phyloP scores from a whole-genome alignment of 2,113 vertebrate genomes.

The Leucopternis melanops region DNA sequence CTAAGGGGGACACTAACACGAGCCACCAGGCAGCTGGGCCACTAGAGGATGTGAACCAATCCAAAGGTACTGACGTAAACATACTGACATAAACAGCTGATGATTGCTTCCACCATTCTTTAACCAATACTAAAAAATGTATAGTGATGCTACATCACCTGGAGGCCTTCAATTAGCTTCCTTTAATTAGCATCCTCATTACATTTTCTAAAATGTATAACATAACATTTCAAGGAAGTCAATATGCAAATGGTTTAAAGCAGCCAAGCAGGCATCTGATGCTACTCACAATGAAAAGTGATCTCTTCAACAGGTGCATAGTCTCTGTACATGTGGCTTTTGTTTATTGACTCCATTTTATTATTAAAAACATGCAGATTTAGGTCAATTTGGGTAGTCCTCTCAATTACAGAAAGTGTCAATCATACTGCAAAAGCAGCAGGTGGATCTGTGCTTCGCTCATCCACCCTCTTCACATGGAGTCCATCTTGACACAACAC shows the following conservation, averaged over 20 bases:
- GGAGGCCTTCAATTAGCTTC: background rate
- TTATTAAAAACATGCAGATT: background rate
- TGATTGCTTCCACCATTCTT: background rate
- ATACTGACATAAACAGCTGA: background rate
- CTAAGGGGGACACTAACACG: background rate
- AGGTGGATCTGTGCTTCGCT: background rate
- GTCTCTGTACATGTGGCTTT: background rate
- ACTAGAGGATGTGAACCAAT: background rate
- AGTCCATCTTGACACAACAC: background rate
- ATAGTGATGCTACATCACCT: background rate
- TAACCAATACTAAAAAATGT: background rate
- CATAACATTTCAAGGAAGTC: background rate
- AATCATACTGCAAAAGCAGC: background rate
- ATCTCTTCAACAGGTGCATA: background rate
- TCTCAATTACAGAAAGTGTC: background rate
- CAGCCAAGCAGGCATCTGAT: background rate
- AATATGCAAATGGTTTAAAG: background rate
- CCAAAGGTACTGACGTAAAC: background rate
- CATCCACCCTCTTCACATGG: background rate
- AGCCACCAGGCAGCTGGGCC: background rate
- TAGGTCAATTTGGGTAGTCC: background rate
- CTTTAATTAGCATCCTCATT: background rate
- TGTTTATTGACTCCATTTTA: background rate
- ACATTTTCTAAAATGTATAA: background rate
- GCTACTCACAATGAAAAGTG: background rate